A percentile compares a stretch with the other conserved stretches of the same genome.
These are phyloP conservation scores for Ceratotherium simum DNA, from an alignment of 2,113 vertebrate genomes.

Conservation along the genomic window DNA sequence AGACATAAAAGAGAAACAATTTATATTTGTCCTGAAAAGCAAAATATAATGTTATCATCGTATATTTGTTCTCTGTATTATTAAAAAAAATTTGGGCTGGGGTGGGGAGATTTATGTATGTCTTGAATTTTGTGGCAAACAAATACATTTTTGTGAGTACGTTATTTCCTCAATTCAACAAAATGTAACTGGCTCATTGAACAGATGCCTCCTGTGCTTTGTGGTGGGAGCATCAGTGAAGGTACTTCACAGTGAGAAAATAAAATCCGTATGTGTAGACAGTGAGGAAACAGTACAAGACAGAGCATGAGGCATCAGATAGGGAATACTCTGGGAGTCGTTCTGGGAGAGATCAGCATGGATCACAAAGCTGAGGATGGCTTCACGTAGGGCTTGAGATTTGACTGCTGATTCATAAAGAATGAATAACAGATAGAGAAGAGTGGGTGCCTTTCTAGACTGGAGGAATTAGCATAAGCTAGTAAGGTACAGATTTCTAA, in stretches of 20 bases:
- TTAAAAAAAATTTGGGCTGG: not conserved
- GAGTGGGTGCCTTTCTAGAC: not conserved
- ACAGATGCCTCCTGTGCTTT: not conserved
- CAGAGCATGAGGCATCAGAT: not conserved
- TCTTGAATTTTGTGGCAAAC: slow-evolving; percentile 16
- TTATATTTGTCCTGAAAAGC: slow-evolving; percentile 4
- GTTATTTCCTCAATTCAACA: not conserved
- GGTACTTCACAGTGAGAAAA: not conserved
- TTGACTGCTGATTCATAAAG: not conserved
- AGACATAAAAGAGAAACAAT: not conserved
- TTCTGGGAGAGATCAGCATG: not conserved
- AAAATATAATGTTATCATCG: not conserved
- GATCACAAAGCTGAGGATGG: not conserved
- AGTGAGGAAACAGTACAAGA: not conserved
- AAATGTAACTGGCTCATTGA: not conserved
- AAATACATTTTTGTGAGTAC: not conserved
- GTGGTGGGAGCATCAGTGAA: not conserved
- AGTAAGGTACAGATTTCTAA: not conserved
- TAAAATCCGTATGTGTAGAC: not conserved
- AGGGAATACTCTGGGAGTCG: not conserved
- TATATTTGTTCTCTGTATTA: not conserved
- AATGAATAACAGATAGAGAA: not conserved
- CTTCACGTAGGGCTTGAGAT: not conserved
- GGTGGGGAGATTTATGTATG: not conserved
- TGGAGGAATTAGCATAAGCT: not conserved